Conservation (phyloP, 2,797 vertebrate species). For the Bradypodion pumilum region DNA sequence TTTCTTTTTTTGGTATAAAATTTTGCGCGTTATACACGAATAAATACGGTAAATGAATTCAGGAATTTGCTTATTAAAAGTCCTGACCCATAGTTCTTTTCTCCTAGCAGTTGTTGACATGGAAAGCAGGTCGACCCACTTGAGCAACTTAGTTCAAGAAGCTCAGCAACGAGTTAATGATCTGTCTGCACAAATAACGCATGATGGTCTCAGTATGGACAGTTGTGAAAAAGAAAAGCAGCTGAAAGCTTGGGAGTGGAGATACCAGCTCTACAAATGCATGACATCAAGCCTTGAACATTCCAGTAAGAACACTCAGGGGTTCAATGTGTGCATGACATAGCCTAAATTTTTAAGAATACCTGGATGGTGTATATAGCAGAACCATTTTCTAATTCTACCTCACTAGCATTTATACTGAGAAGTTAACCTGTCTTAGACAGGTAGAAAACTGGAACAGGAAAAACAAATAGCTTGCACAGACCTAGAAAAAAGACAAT, state of each 20-base stretch:
- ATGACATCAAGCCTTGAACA: constrained; percentile 92
- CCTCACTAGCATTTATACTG: neutral
- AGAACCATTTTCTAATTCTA: neutral
- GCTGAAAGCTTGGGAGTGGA: constrained; percentile 91
- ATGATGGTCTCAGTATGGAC: constrained; percentile 82
- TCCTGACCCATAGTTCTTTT: constrained; percentile 23
- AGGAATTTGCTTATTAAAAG: neutral
- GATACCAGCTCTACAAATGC: constrained; percentile 88
- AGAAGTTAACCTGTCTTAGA: neutral
- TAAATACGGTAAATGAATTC: neutral
- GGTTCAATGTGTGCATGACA: neutral
- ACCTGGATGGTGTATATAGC: neutral
- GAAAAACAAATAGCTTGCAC: neutral
- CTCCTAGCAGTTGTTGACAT: constrained; percentile 80
- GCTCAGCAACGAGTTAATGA: constrained; percentile 86
- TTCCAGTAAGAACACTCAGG: constrained; percentile 82
- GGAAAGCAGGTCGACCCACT: constrained; percentile 85
- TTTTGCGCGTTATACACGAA: too few relatives aligned
- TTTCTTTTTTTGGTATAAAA: too few relatives aligned
- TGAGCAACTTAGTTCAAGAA: constrained; percentile 85
- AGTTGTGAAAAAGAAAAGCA: constrained; percentile 87
- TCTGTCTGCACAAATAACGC: constrained; percentile 81
- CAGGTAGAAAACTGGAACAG: neutral
- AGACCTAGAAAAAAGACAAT: neutral
- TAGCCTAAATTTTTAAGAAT: neutral